phyloP scores from a whole-genome alignment of 1,140 invertebrate species.

The Parapsyche elsis region DNA sequence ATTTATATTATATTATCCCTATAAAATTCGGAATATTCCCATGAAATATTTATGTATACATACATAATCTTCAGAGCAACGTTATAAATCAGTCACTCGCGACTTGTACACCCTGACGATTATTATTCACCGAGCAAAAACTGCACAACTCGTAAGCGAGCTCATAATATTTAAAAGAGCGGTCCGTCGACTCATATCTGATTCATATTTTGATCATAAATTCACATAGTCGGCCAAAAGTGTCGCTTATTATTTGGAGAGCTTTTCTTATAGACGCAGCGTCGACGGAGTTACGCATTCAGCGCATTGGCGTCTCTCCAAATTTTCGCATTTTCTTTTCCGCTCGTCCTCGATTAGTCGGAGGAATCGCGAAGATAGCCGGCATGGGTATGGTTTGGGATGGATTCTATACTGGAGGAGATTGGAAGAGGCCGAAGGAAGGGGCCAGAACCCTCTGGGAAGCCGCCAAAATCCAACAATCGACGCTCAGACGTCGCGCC shows the following conservation, averaged over 20 bases:
- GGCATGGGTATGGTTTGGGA: background rate
- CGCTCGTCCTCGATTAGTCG: background rate
- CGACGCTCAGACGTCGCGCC: constrained; percentile 36
- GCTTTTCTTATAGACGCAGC: background rate
- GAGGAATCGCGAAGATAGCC: background rate
- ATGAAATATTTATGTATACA: background rate
- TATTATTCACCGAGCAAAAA: background rate
- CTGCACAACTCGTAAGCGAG: background rate
- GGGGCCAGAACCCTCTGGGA: background rate
- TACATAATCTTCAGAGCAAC: too few species aligned
- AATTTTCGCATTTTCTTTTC: background rate
- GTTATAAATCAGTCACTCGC: background rate
- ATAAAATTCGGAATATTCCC: background rate
- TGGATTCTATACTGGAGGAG: background rate
- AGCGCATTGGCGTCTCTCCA: background rate
- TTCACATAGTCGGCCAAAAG: background rate
- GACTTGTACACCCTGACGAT: too few species aligned
- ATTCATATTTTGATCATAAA: background rate
- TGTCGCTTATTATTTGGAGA: background rate
- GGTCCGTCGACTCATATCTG: background rate
- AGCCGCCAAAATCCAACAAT: constrained; percentile 7
- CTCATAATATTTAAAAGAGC: background rate
- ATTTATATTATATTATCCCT: background rate
- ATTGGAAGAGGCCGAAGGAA: constrained; percentile 10
- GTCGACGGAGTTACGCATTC: background rate